These are phyloP conservation scores for Fratercula arctica DNA, from an alignment of 2,797 vertebrate species.

Conservation along the genomic window DNA sequence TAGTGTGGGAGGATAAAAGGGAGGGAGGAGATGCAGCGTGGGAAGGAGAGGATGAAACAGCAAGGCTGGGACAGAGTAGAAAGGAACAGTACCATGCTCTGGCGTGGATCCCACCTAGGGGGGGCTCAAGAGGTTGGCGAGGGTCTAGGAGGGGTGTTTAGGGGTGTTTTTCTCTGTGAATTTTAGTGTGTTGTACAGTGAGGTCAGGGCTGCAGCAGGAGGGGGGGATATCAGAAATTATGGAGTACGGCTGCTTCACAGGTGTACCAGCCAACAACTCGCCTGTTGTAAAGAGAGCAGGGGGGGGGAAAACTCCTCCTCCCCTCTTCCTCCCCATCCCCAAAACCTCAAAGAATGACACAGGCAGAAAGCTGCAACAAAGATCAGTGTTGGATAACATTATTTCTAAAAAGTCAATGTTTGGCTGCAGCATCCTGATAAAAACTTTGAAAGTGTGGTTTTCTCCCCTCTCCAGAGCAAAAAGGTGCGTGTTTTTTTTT, in stretches of 20 bases:
- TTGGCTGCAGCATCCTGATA: background rate
- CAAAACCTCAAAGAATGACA: background rate
- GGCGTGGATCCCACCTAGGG: too few relatives aligned
- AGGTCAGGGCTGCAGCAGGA: background rate
- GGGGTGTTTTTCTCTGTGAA: too few relatives aligned
- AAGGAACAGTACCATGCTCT: background rate
- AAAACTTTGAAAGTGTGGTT: background rate
- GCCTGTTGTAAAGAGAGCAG: too few relatives aligned
- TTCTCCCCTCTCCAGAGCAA: background rate
- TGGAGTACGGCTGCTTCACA: fast-evolving
- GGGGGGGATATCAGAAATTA: background rate
- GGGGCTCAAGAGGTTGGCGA: background rate
- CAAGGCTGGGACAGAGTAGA: background rate
- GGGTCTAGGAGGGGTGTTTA: background rate
- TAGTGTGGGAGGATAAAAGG: background rate
- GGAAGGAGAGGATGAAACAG: background rate
- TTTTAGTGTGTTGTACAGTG: background rate
- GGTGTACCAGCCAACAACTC: too few relatives aligned
- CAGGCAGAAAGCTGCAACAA: background rate
- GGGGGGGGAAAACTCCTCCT: too few relatives aligned
- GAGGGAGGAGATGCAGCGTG: background rate
- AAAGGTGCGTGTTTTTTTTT: background rate
- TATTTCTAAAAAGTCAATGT: background rate
- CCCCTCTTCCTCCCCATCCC: background rate
- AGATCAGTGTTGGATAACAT: background rate